Conservation (phyloP, 2,888 invertebrate species). For the Ormyrus rosae region DNA sequence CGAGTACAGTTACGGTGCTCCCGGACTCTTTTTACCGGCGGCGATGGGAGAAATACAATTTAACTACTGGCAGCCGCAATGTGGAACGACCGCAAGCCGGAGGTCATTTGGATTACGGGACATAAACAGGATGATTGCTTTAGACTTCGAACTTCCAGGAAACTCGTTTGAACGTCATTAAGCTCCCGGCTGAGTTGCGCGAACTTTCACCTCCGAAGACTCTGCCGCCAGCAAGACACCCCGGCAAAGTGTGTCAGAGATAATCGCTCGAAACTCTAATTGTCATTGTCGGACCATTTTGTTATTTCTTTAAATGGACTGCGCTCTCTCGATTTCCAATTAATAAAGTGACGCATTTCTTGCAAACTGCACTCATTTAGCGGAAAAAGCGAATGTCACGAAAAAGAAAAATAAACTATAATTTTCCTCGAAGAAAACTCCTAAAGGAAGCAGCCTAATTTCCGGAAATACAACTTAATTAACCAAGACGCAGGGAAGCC, state of each 20-base stretch:
- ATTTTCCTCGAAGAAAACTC: no score
- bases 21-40: neutral
- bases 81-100: constrained; percentile 42
- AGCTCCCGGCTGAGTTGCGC: constrained; percentile 42
- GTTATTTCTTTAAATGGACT: neutral
- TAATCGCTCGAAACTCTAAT: constrained; percentile 37
- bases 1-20: no score
- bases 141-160: constrained; percentile 49
- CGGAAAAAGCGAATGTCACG: no score
- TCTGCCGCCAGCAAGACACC: neutral
- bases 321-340: neutral
- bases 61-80: constrained; percentile 17
- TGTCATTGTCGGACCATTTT: constrained; percentile 13
- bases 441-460: no score
- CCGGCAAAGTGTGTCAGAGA: constrained; percentile 10
- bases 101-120: constrained; percentile 52
- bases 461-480: no score
- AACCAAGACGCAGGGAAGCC: no score
- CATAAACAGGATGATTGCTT: constrained; percentile 62
- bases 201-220: constrained; percentile 40
- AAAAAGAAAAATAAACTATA: no score
- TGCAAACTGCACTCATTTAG: no score
- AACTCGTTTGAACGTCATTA: constrained; percentile 59
- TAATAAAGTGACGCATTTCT: no score
- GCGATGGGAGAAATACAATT: constrained; percentile 9